These are phyloP conservation scores for Varanus komodoensis DNA, from an alignment of 2,113 vertebrate genomes.

Conservation along the genomic window DNA sequence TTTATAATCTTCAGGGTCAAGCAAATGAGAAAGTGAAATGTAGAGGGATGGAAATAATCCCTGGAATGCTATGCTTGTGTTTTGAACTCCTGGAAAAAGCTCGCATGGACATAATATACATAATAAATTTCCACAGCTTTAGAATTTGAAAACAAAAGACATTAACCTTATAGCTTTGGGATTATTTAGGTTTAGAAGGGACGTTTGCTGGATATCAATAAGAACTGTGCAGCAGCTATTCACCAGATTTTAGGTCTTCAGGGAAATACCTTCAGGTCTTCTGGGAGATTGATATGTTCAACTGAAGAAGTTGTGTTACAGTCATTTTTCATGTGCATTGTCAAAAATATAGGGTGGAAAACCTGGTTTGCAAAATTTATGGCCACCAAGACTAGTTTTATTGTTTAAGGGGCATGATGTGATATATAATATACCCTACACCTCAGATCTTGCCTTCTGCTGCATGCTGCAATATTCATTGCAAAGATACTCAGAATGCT, in stretches of 20 bases:
- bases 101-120: background rate
- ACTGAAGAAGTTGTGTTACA: background rate
- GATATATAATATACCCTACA: slow-evolving; percentile 34
- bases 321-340: background rate
- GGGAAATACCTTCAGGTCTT: background rate
- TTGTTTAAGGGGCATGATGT: slow-evolving; percentile 46
- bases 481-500: slow-evolving; percentile 39
- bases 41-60: background rate
- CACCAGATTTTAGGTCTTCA: background rate
- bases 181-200: background rate
- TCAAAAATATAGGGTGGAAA: slow-evolving; percentile 8
- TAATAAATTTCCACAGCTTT: background rate
- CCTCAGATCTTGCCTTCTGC: slow-evolving; percentile 51
- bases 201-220: background rate
- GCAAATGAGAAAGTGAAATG: background rate
- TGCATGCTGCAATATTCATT: slow-evolving; percentile 42
- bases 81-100: background rate
- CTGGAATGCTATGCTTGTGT: background rate
- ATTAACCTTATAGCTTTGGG: slow-evolving; percentile 3
- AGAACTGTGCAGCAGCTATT: background rate
- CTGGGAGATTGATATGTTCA: background rate
- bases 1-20: background rate
- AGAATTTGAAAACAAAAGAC: background rate
- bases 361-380: slow-evolving; percentile 47
- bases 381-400: slow-evolving; percentile 18